Conservation (phyloP, 2,113 vertebrate species). For the Erythrolamprus reginae region DNA sequence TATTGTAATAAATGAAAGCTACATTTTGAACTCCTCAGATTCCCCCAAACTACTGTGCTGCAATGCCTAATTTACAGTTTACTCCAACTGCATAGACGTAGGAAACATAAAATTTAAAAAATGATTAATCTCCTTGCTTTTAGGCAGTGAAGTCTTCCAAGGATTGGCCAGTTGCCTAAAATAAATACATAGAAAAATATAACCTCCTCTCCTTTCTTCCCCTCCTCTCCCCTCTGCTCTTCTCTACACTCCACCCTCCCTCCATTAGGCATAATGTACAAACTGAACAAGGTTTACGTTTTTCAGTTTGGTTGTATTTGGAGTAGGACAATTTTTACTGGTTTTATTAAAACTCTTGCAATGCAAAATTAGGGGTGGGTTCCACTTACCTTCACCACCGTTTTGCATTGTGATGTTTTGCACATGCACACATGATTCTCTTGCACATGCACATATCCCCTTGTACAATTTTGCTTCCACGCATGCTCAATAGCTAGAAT, state of each 20-base stretch:
- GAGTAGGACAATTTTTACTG: not conserved
- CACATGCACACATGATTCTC: no score
- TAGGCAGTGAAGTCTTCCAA: slow-evolving; percentile 46
- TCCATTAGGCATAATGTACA: not conserved
- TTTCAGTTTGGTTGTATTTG: not conserved
- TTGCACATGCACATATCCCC: no score
- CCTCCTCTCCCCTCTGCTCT: not conserved
- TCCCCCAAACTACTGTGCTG: slow-evolving; percentile 58
- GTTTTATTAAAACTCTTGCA: not conserved
- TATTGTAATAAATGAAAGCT: slow-evolving; percentile 71
- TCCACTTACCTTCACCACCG: no score
- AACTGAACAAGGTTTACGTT: not conserved
- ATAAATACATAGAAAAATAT: slow-evolving; percentile 33
- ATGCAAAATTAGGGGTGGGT: no score
- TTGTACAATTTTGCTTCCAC: no score
- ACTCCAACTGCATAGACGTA: slow-evolving; percentile 64
- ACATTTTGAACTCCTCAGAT: slow-evolving; percentile 65
- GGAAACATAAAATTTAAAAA: slow-evolving; percentile 55
- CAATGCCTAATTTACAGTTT: slow-evolving; percentile 74
- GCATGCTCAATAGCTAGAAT: no score
- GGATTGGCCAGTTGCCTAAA: slow-evolving; percentile 40
- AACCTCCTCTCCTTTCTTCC: not conserved
- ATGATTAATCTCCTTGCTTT: slow-evolving; percentile 50
- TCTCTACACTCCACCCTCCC: not conserved
- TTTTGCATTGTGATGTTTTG: no score